Percentiles rank a stretch among this genome's conserved stretches.
These are phyloP conservation scores for Ammospiza maritima DNA, from an alignment of 2,797 vertebrate genomes.

Conservation along the genomic window DNA sequence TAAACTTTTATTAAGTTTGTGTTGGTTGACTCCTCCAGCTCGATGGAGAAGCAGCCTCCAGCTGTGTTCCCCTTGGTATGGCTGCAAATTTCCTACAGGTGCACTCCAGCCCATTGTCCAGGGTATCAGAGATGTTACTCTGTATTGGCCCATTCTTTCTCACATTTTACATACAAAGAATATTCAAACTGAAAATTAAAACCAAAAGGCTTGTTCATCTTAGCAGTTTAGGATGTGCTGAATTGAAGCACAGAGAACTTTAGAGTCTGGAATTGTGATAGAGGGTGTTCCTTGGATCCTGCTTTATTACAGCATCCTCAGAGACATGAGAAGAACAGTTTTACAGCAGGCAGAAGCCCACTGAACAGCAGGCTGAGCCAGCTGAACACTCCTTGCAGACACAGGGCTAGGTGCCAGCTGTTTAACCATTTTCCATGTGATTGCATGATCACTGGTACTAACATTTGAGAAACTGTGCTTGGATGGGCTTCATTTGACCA, in stretches of 20 bases:
- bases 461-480: not conserved
- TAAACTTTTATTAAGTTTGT: not conserved
- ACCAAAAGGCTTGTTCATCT: not conserved
- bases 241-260: not conserved
- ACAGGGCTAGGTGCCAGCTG: not conserved
- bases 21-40: not conserved
- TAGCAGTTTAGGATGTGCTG: not conserved
- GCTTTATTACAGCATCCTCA: not conserved
- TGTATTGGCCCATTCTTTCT: not conserved
- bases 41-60: not conserved
- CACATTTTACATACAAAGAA: not conserved
- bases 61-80: not conserved
- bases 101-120: not conserved
- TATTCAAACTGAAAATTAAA: not conserved
- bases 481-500: not conserved
- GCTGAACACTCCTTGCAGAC: not conserved
- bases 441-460: not conserved
- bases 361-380: not conserved
- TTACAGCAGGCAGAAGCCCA: not conserved
- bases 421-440: not conserved
- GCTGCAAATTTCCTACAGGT: not conserved
- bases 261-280: not conserved
- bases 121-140: not conserved
- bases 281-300: not conserved
- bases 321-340: not conserved